Evolutionary conservation across 2,888 invertebrate species (phyloP).

Genomic region (Biston stratarius): DNA sequence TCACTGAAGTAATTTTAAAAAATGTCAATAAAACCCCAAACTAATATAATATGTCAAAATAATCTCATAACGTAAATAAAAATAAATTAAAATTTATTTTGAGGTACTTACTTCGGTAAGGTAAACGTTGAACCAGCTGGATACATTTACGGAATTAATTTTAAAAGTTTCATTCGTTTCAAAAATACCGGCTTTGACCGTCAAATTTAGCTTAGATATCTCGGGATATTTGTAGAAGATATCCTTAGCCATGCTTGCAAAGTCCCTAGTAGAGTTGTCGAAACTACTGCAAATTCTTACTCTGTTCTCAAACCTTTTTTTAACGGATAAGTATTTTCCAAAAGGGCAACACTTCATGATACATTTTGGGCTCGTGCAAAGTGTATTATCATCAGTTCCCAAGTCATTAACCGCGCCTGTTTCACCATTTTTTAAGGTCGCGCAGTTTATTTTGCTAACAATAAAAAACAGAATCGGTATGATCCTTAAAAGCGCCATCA

Average conservation of each 20-base stretch:
- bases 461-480: not conserved
- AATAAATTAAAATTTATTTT: not conserved
- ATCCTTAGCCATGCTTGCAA: not conserved
- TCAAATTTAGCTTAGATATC: conserved; percentile 8
- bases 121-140: conserved; percentile 14
- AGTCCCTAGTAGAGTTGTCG: not conserved
- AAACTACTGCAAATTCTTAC: not conserved
- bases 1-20: no score
- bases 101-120: conserved; percentile 30
- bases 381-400: not conserved
- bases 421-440: not conserved
- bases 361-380: not conserved
- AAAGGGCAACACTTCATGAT: conserved; percentile 25
- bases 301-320: not conserved
- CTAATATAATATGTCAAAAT: no score
- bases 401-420: not conserved
- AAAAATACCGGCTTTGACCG: conserved; percentile 16
- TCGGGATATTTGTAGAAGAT: conserved; percentile 3
- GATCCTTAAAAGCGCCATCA: conserved; percentile 4
- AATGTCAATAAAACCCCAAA: no score
- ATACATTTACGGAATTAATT: not conserved
- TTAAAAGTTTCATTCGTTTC: conserved; percentile 7
- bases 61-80: not conserved
- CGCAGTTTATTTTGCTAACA: conserved; percentile 3
- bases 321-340: conserved; percentile 1